A percentile compares a stretch with the other conserved stretches of the same genome.
phyloP scores from a whole-genome alignment of 2,888 invertebrate genomes.

The Amblyjoppa proteus region DNA sequence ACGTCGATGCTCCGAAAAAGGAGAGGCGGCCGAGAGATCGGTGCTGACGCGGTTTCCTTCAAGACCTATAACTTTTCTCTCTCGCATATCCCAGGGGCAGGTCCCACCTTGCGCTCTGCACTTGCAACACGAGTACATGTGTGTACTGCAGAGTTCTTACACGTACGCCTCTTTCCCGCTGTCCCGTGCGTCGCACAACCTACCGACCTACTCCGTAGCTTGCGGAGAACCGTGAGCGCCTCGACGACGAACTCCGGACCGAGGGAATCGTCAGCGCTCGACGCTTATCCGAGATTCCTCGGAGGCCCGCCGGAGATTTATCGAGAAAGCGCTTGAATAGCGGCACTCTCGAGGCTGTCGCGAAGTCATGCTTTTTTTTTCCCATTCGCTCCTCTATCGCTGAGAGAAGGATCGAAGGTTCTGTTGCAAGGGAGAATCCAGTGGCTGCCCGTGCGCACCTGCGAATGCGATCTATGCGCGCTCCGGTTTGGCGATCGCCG shows the following conservation, averaged over 20 bases:
- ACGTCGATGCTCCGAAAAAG: constrained; percentile 59
- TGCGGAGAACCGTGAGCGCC: constrained; percentile 16
- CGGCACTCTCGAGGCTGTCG: constrained; percentile 12
- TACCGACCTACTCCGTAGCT: constrained; percentile 73
- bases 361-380: constrained; percentile 9
- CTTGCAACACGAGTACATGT: constrained; percentile 41
- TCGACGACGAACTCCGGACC: constrained; percentile 51
- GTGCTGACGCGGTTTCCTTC: constrained; percentile 56
- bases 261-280: constrained; percentile 59
- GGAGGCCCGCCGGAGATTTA: constrained; percentile 43
- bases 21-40: constrained; percentile 48
- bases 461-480: constrained; percentile 1
- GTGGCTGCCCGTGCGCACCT: constrained; percentile 3
- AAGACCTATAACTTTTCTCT: constrained; percentile 41
- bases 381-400: neutral
- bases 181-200: constrained; percentile 74
- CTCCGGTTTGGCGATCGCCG: constrained; percentile 17
- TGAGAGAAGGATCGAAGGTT: constrained; percentile 13
- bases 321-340: constrained; percentile 55
- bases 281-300: constrained; percentile 46
- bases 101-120: constrained; percentile 19
- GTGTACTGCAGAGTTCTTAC: constrained; percentile 33
- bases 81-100: constrained; percentile 29
- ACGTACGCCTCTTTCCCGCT: constrained; percentile 50
- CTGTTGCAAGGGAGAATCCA: neutral